Evolutionary conservation across 2,797 vertebrate genomes (phyloP), one percentile per base, ranked within the genome.

Genomic region (Sebastes trivittatus): DNA sequence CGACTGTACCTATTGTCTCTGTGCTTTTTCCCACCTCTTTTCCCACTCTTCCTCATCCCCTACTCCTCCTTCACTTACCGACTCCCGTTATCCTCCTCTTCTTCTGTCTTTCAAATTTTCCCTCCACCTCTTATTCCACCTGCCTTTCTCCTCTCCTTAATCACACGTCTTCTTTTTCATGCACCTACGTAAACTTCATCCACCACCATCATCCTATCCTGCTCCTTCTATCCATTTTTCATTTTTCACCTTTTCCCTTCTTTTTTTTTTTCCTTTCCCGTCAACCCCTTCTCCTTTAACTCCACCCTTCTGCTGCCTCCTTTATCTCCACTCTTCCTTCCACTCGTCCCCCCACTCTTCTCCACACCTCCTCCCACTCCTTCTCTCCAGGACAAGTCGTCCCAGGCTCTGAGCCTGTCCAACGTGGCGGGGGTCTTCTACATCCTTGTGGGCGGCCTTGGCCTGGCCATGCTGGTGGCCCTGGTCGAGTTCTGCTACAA

Each of bases 401-500:
- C 96, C 92, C 93, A 99, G 97, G 98, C 98, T 88, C 96, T 99
- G 92, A 99, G 98, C 96, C 97, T 99, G 94, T 99, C 98, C 96
- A 99, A 99, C 91, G 98, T 99, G 89, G 98, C 98, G 6, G 98
- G 98, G 90, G 98, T 99, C 95, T 99, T 99, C 97, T 99, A 99
- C 97, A 99, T 99, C 97, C 97, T 99, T 91, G 98, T 99, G 94
- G 98, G 98, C 86, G 98, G 98, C 94, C 95, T 99, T 94, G 98
- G 98, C 94, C 96, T 99, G 95, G 98, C 98, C 89, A 99, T 99
- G 98, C 97, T 99, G 96, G 98, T 99, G 97, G 98, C 98, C 94
- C 96, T 99, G 97, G 97, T 99, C 94, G 98, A 99, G 94, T 99
- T 99, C 98, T 99, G 98, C 98, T 99, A 99, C 98, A 99, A 99